phyloP scores from a whole-genome alignment of 2,888 invertebrate genomes.

The Drosophila subquinaria region DNA sequence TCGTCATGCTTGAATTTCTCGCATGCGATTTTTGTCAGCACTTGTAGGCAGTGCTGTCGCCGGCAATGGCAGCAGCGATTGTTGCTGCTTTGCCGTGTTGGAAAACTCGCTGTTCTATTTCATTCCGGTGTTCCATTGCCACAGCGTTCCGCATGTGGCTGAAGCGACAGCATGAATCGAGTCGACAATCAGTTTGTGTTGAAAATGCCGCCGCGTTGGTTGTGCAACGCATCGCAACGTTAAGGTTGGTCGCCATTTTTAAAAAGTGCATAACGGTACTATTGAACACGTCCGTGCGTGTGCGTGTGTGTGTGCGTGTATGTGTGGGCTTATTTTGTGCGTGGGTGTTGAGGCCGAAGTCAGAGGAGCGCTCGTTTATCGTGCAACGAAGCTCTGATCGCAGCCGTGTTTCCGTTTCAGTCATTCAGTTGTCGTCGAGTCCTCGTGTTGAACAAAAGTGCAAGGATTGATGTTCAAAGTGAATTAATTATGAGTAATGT shows the following conservation, averaged over 20 bases:
- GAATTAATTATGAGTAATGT: conserved; percentile 22
- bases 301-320: conserved; percentile 13
- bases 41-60: conserved; percentile 19
- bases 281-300: conserved; percentile 21
- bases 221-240: conserved; percentile 56
- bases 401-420: conserved; percentile 54
- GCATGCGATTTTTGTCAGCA: conserved; percentile 45
- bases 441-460: conserved; percentile 47
- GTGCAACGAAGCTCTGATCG: conserved; percentile 61
- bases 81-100: conserved; percentile 37
- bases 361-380: conserved; percentile 34
- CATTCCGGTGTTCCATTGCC: conserved; percentile 48
- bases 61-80: conserved; percentile 33
- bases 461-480: conserved; percentile 38
- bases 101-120: conserved; percentile 21
- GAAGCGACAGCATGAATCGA: conserved; percentile 33
- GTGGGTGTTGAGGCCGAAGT: conserved; percentile 45
- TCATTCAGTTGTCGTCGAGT: conserved; percentile 60
- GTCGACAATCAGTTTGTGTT: conserved; percentile 69
- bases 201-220: conserved; percentile 76
- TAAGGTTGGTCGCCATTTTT: conserved; percentile 57
- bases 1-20: conserved; percentile 15
- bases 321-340: conserved; percentile 18
- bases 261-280: conserved; percentile 65
- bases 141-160: conserved; percentile 41